Evolutionary conservation across 2,888 invertebrate genomes (phyloP).

Genomic region (Apodemia zela): DNA sequence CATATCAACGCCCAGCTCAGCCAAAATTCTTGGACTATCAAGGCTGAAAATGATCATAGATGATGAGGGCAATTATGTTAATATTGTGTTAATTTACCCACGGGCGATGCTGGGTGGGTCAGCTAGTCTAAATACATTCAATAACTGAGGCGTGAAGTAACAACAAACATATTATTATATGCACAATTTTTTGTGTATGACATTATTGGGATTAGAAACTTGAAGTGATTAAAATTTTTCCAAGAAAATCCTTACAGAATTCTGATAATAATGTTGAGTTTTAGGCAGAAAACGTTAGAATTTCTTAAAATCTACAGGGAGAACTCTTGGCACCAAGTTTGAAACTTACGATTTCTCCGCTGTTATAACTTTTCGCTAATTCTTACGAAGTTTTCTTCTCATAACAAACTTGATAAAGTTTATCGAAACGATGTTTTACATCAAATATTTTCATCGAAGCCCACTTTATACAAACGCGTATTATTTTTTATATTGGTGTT

Average conservation of each 20-base stretch:
- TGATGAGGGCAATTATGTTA: too few species aligned
- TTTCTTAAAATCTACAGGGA: background rate
- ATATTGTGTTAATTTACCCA: too few species aligned
- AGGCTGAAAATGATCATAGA: too few species aligned
- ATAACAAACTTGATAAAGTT: conserved; percentile 7
- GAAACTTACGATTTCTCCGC: background rate
- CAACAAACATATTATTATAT: too few species aligned
- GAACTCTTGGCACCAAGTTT: background rate
- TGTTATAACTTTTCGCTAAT: conserved; percentile 1
- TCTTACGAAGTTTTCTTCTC: background rate
- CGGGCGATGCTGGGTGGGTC: too few species aligned
- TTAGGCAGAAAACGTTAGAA: background rate
- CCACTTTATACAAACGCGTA: background rate
- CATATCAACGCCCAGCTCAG: too few species aligned
- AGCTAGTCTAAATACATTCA: too few species aligned
- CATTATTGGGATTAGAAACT: too few species aligned
- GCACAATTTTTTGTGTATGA: too few species aligned
- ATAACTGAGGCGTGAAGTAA: too few species aligned
- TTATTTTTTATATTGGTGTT: too few species aligned
- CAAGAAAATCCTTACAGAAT: background rate
- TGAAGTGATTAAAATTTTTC: background rate
- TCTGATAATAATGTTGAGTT: background rate
- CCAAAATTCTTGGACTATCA: too few species aligned
- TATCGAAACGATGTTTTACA: background rate
- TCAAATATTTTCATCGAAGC: background rate